Base-by-base conservation (phyloP, 2,888 invertebrate genomes). In the Ectobius pallidus region DNA sequence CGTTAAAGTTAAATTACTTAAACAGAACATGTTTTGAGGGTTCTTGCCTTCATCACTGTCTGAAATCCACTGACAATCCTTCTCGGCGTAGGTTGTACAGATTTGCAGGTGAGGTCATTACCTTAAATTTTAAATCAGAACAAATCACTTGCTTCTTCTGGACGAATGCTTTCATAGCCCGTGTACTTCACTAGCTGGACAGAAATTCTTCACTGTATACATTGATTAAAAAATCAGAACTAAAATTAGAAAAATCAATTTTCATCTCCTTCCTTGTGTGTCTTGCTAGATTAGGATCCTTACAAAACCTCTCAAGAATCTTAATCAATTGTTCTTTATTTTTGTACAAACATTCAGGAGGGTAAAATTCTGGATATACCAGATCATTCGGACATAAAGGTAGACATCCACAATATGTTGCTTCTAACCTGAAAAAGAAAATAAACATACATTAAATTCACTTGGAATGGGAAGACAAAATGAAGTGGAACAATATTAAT, bases 351-450 rank as follows among this genome's bases (percentile, higher is more conserved):
- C 88, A 90, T 61, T 86, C 83, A 55, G 82, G 81, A 70, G 87
- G 89, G 82, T 90, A 92, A 73, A 92, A 86, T 84, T 92, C 92
- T 1, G 91, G 91, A 83, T 92, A 92, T 1, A 90, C 91, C 3
- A 92, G 82, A 75, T 85, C 82, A 77, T 89, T 89, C 6, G 92
- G 92, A 69, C 88, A 88, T 30, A 92, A 81, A 2, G 92, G 92
- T 80, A 87, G 88, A 80, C 91, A 92, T n/a, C 90, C 90, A 75
- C 86, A 86, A 77, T 86, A 86, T 1, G 87, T 86, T n/a, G 91
- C 90, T 82, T 92, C 92, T 73, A 92, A 79, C 87, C 90, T 90
- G 78, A 68, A 83, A 81, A 74, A 69, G 76, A 73, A 78, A 75
- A n/a, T n/a, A n/a, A n/a, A n/a, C 76, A 20, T 58, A 55, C 14